These are phyloP conservation scores for Thinocorus orbignyianus DNA, from an alignment of 2,113 vertebrate genomes.

Conservation along the genomic window DNA sequence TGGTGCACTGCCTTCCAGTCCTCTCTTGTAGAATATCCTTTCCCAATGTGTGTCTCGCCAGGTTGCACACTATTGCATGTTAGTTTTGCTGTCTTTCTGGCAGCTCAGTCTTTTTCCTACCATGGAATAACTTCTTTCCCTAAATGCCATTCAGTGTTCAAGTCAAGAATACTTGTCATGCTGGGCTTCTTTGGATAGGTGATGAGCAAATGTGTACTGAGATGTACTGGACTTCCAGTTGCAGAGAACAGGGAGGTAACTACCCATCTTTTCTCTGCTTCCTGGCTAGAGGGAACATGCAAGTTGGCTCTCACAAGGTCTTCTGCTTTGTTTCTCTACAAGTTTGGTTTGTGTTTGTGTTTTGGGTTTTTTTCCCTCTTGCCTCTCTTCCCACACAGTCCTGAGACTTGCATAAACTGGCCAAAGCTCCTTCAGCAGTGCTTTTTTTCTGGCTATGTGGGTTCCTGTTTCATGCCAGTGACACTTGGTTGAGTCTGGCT, in stretches of 20 bases:
- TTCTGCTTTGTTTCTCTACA: not conserved
- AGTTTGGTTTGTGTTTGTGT: not conserved
- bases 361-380: not conserved
- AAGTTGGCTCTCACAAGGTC: not conserved
- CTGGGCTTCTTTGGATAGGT: not conserved
- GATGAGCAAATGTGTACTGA: not conserved
- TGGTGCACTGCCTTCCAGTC: not conserved
- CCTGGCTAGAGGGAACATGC: not conserved
- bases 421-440: not conserved
- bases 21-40: not conserved
- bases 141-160: not conserved
- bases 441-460: not conserved
- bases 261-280: not conserved
- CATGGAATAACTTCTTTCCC: not conserved
- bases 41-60: not conserved
- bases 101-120: not conserved
- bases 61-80: too few relatives aligned
- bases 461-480: not conserved
- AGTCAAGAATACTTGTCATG: not conserved
- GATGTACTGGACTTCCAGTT: not conserved
- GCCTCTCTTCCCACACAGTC: not conserved
- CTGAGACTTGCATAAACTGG: not conserved
- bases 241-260: not conserved
- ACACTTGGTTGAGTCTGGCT: not conserved
- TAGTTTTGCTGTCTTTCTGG: not conserved